A percentile compares a stretch with the other conserved stretches of the same genome.
Conservation (phyloP, 2,888 invertebrate genomes). For the Cetonia aurata region DNA sequence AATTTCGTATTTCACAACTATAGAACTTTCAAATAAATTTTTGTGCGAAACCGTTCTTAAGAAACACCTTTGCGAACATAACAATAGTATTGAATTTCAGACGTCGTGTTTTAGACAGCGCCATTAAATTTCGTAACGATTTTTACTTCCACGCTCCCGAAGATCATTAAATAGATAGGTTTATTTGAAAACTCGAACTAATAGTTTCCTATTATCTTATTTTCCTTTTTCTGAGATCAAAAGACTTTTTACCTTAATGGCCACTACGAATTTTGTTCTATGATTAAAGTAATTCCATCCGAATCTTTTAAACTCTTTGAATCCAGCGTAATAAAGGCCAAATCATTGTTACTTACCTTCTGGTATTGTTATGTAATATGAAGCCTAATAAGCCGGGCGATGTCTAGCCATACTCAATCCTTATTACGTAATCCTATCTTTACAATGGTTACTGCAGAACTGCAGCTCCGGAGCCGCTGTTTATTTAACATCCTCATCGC, state of each 20-base stretch:
- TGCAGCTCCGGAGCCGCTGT: constrained; percentile 35
- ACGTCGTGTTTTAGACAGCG: no score
- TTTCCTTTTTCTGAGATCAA: no score
- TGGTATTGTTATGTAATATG: constrained; percentile 44
- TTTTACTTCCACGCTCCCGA: no score
- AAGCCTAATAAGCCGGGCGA: constrained; percentile 45
- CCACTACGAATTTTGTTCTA: background rate
- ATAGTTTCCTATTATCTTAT: no score
- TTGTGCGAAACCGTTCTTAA: no score
- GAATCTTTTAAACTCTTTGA: constrained; percentile 5
- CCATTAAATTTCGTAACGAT: no score
- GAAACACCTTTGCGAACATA: no score
- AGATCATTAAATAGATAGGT: no score
- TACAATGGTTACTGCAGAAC: constrained; percentile 46
- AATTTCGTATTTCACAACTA: no score
- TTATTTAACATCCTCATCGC: constrained; percentile 35
- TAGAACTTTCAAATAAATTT: no score
- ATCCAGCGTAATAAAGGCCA: background rate
- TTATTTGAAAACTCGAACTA: no score
- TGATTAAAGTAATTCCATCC: constrained; percentile 3
- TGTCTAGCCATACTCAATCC: constrained; percentile 48
- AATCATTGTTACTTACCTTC: constrained; percentile 17
- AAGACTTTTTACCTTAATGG: background rate
- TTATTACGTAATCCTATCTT: constrained; percentile 49
- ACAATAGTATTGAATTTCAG: no score